Percentiles rank a stretch among this genome's conserved stretches.
Evolutionary conservation across 2,888 invertebrate genomes (phyloP).

Genomic region (Galeopsomyia nigrocyanea): DNA sequence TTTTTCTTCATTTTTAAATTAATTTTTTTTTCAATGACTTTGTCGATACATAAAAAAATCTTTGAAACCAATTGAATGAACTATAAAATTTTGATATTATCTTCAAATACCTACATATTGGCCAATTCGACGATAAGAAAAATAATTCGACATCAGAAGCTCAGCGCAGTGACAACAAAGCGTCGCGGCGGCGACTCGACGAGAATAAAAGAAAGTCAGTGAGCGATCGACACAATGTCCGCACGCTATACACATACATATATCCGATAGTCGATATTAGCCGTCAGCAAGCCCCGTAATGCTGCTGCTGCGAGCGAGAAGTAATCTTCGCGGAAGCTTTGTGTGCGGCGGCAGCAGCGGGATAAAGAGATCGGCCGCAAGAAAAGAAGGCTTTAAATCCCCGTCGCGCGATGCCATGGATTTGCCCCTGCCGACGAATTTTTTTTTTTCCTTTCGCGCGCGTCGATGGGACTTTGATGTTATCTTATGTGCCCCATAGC

Average conservation of each 20-base stretch:
- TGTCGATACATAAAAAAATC: not conserved
- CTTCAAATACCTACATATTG: no score
- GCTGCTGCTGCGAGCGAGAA: conserved; percentile 53
- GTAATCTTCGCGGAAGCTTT: conserved; percentile 66
- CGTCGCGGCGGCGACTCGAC: not conserved
- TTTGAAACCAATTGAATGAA: no score
- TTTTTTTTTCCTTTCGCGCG: not conserved
- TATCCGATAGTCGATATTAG: conserved; percentile 12
- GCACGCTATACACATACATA: not conserved
- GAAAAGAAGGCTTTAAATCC: conserved; percentile 52
- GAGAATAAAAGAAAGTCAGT: not conserved
- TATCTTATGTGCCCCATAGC: not conserved
- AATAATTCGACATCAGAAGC: no score
- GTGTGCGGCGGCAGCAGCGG: conserved; percentile 51
- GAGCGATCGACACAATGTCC: conserved; percentile 20
- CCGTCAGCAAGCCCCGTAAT: conserved; percentile 55
- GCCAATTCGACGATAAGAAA: no score
- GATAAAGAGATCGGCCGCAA: conserved; percentile 61
- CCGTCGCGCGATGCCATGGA: conserved; percentile 37
- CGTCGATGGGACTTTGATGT: conserved; percentile 41
- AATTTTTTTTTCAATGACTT: not conserved
- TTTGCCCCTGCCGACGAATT: conserved; percentile 25
- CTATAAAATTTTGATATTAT: no score
- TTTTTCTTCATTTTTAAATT: conserved; percentile 10
- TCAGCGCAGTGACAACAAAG: not conserved